These are phyloP conservation scores for Bungarus multicinctus DNA, from an alignment of 2,113 vertebrate genomes.

Conservation along the genomic window DNA sequence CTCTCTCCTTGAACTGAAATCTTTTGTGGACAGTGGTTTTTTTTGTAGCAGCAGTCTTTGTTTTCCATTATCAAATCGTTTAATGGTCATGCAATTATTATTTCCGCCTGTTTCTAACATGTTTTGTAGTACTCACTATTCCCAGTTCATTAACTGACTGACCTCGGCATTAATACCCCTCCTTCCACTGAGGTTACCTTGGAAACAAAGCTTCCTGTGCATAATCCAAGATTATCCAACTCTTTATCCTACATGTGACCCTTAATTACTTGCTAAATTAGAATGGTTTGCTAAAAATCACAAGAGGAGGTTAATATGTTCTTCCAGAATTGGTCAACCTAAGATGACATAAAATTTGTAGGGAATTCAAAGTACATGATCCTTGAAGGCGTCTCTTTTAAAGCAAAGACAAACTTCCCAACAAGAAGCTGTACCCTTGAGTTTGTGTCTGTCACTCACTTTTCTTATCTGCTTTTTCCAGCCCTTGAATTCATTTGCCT, in stretches of 20 bases:
- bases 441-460: constrained; percentile 76
- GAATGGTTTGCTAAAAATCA: constrained; percentile 83
- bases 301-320: constrained; percentile 82
- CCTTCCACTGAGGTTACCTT: constrained; percentile 71
- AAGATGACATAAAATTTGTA: constrained; percentile 77
- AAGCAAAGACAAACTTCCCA: constrained; percentile 72
- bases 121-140: constrained; percentile 70
- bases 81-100: constrained; percentile 63
- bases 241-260: constrained; percentile 85
- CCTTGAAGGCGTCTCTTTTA: constrained; percentile 83
- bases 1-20: constrained; percentile 8
- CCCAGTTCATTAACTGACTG: constrained; percentile 79
- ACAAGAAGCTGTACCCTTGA: constrained; percentile 65
- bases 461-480: constrained; percentile 61
- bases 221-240: constrained; percentile 83
- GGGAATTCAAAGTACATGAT: constrained; percentile 82
- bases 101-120: constrained; percentile 54
- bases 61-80: constrained; percentile 63
- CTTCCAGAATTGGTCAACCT: constrained; percentile 83
- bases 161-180: constrained; percentile 69
- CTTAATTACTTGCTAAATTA: constrained; percentile 89
- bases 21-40: constrained; percentile 40
- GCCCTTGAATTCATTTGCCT: constrained; percentile 64
- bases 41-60: constrained; percentile 43
- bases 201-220: constrained; percentile 85